Conservation (phyloP, 2,113 vertebrate species). For the Cairina moschata region DNA sequence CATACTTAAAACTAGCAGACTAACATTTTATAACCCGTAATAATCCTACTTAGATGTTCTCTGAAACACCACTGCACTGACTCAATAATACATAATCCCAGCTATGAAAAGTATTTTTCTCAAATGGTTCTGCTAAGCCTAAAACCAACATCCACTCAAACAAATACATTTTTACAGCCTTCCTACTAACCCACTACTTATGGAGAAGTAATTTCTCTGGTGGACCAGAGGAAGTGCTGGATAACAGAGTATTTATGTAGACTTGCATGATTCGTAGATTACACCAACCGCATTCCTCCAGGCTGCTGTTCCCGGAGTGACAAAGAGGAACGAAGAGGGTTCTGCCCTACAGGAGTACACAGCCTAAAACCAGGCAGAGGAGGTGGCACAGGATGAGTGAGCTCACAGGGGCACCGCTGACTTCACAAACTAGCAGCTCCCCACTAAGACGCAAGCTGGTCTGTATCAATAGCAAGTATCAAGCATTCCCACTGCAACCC, state of each 20-base stretch:
- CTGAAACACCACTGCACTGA: neutral
- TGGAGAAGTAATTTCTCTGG: neutral
- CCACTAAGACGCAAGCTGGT: neutral
- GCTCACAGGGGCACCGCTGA: neutral
- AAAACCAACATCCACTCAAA: neutral
- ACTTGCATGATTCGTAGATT: neutral
- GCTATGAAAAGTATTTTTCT: neutral
- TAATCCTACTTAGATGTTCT: constrained; percentile 24
- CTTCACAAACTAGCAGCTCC: neutral
- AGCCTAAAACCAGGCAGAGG: neutral
- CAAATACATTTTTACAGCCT: neutral
- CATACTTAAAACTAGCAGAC: constrained; percentile 41
- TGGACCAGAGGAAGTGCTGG: neutral
- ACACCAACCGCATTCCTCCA: neutral
- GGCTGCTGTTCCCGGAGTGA: neutral
- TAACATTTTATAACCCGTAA: constrained; percentile 56
- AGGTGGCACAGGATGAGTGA: neutral
- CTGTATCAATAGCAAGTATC: neutral
- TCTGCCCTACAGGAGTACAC: neutral
- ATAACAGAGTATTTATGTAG: neutral
- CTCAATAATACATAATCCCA: neutral
- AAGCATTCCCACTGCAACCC: neutral
- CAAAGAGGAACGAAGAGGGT: neutral
- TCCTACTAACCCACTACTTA: neutral
- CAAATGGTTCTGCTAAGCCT: constrained; percentile 26